Evolutionary conservation across 1,140 invertebrate genomes (phyloP).

Genomic region (Drosophila lini): DNA sequence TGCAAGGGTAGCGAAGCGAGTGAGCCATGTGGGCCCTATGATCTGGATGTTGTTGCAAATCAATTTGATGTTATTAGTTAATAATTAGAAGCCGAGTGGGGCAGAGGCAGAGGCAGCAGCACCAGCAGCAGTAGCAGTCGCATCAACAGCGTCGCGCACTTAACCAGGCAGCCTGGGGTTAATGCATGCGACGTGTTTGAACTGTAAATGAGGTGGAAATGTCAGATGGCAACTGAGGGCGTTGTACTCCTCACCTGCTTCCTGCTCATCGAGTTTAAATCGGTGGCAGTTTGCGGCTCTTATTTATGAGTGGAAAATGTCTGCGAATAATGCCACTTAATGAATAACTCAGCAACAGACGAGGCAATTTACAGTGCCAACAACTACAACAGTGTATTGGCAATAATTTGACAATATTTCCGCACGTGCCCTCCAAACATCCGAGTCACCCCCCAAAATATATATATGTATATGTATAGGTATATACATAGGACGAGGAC

Average conservation of each 20-base stretch:
- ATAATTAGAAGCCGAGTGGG: slow-evolving; percentile 69
- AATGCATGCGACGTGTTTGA: slow-evolving; percentile 82
- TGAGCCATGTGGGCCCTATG: slow-evolving; percentile 31
- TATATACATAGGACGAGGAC: not conserved
- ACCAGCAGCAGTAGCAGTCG: slow-evolving; percentile 17
- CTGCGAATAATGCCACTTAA: slow-evolving; percentile 81
- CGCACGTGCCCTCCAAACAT: slow-evolving; percentile 54
- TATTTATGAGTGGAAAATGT: slow-evolving; percentile 74
- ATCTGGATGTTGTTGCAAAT: slow-evolving; percentile 76
- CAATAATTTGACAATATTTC: slow-evolving; percentile 74
- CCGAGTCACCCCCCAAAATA: not conserved
- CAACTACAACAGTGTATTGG: slow-evolving; percentile 28
- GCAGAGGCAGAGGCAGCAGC: slow-evolving; percentile 10
- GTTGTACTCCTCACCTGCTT: slow-evolving; percentile 40
- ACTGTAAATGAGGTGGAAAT: slow-evolving; percentile 81
- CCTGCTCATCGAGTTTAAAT: slow-evolving; percentile 53
- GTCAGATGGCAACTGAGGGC: slow-evolving; percentile 53
- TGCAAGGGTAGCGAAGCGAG: slow-evolving; percentile 20
- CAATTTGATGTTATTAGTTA: slow-evolving; percentile 83
- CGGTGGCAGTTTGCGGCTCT: slow-evolving; percentile 47
- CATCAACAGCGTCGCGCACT: slow-evolving; percentile 59
- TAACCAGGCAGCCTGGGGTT: slow-evolving; percentile 74
- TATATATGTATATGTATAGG: not conserved
- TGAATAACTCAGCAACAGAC: slow-evolving; percentile 75
- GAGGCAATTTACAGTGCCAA: slow-evolving; percentile 27